These are phyloP conservation scores for Hyles lineata DNA, from an alignment of 2,888 invertebrate genomes.

Conservation along the genomic window DNA sequence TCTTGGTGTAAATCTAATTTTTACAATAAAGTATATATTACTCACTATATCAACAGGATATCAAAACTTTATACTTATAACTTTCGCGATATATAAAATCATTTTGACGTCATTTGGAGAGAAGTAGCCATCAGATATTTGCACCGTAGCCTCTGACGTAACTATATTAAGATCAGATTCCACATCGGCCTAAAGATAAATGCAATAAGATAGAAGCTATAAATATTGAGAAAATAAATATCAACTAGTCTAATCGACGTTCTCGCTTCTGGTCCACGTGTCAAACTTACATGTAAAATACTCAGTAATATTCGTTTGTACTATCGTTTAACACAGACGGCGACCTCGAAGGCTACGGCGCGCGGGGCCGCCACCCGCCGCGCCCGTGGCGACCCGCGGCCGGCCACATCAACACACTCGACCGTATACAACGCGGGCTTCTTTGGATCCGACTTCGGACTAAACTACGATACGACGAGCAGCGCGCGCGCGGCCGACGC, in stretches of 20 bases:
- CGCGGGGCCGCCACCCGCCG: constrained; percentile 28
- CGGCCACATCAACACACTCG: constrained; percentile 56
- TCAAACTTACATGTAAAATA: constrained; percentile 76
- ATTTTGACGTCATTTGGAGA: constrained; percentile 25
- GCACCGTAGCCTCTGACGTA: constrained; percentile 45
- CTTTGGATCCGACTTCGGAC: constrained; percentile 67
- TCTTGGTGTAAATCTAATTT: constrained; percentile 62
- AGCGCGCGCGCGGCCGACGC: constrained; percentile 44
- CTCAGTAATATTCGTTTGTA: constrained; percentile 76
- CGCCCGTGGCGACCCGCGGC: constrained; percentile 39
- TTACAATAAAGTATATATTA: constrained; percentile 49
- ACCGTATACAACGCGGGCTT: constrained; percentile 74
- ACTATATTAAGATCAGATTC: constrained; percentile 65
- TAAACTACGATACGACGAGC: constrained; percentile 52
- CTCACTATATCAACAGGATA: constrained; percentile 50
- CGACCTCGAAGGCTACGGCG: constrained; percentile 38
- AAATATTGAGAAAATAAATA: constrained; percentile 79
- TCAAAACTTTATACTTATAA: constrained; percentile 48
- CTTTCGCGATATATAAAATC: constrained; percentile 31
- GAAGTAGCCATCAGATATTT: constrained; percentile 38
- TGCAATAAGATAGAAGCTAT: constrained; percentile 73
- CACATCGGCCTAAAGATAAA: constrained; percentile 71
- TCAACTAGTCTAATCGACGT: constrained; percentile 70
- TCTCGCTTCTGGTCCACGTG: constrained; percentile 76
- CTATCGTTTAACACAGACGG: constrained; percentile 70